Base-by-base conservation (phyloP, 92 coral and sea anemone genomes). In the Parazoanthus atlanticus region DNA sequence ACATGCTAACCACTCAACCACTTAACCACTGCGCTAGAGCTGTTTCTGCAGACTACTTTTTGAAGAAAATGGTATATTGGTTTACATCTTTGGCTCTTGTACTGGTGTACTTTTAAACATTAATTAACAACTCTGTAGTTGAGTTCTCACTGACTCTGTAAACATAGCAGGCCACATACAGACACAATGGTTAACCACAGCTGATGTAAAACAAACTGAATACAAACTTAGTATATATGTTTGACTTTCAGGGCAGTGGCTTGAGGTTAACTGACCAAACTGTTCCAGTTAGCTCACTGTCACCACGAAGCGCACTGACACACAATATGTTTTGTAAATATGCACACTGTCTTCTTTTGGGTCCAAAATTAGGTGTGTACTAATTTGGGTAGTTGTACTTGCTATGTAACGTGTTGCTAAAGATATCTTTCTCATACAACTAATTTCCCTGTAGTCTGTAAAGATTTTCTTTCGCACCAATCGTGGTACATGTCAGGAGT, bases 381-480 rank as follows among this genome's bases (percentile, higher is more conserved):
- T 49, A 49, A 49, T 8, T 43, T 6, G 0, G 47, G 47, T 43
- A 43, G 47, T 43, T 43, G 47, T 67, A 29, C 29, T 67, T 67
- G 73, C 36, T 7, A 4, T 15, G 16, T 11, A 71, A 29, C 17
- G 0, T 70, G 16, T 12, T 71, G 6, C 6, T 3, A 7, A 71
- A 28, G 41, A 9, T 34, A 43, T 52, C 56, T 74, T 69, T 64
- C 9, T 82, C 41, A 47, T 28, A 12, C 23, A 82, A 26, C 38
- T 40, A 58, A 4, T 82, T 89, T 26, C 33, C 33, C 28, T 93
- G 38, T 90, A 96, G 99, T 92, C 99, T 70, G 99, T 97, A 17
- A 93, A 96, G 25, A 93, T 92, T 89, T 97, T 97, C 91, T 97
- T 97, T 85, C 95, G 99, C 52, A 97, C 99, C 79, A 97, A 97